Base-by-base conservation (phyloP, 2,113 vertebrate genomes). In the Columba janthina region DNA sequence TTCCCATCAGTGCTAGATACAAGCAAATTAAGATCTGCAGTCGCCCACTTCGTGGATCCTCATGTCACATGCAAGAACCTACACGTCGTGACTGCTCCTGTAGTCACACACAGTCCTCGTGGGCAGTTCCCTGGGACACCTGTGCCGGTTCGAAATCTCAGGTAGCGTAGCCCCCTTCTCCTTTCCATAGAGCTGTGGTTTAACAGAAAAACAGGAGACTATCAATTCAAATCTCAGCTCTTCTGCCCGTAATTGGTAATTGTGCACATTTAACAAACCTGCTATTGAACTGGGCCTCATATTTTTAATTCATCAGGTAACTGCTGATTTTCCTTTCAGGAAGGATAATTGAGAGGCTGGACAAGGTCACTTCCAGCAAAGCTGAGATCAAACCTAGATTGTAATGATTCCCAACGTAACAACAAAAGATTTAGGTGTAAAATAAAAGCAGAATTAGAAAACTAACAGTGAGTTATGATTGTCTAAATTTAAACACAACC, bases 171-270 rank as follows among this genome's bases (percentile, higher is more conserved):
- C 42, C 42, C 42, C 42, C 15, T 44, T 17, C 42, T 44, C 42
- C 42, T 44, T 44, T 17, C 42, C 42, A 89, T 78, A 89, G 88
- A 42, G 53, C 57, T 87, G 90, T 75, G 89, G 65, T 67, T 91
- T 93, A 95, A 93, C 73, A 90, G 89, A 92, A 93, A 89, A 95
- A 90, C 91, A 92, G 94, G 96, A 93, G 86, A 36, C 88, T 94
- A 57, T 93, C 77, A 91, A 81, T 93, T 95, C 88, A 91, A n/a
- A 87, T 75, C 88, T 96, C 81, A 92, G 69, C 84, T 92, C 86
- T 92, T 95, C 86, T 93, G 80, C 73, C 84, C 2, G 4, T 89
- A 90, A 95, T 96, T 93, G 95, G 89, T 93, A 93, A 84, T 84
- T 5, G 6, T 48, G 89, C 78, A 28, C 80, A 14, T 93, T 90